phyloP scores from a whole-genome alignment of 2,797 vertebrate genomes.

The Heliangelus exortis region DNA sequence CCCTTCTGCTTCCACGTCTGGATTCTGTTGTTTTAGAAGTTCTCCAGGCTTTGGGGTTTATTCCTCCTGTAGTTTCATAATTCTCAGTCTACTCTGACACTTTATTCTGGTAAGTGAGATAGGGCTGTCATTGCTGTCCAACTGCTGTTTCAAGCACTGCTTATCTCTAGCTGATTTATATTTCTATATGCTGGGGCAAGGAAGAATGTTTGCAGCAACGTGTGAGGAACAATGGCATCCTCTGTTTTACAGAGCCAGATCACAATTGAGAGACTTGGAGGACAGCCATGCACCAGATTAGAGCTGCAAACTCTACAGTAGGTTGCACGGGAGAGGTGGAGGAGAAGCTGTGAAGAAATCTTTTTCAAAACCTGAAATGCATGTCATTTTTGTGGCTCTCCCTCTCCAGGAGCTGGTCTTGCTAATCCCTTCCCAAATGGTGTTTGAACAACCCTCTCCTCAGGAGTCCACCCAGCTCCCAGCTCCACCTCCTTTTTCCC shows the following conservation, averaged over 20 bases:
- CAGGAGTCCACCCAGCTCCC: conserved; percentile 31
- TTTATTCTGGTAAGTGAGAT: background rate
- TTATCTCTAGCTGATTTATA: background rate
- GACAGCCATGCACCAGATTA: conserved; percentile 50
- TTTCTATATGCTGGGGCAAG: background rate
- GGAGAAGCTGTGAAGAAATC: conserved; percentile 24
- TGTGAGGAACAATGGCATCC: conserved; percentile 30
- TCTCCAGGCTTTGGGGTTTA: background rate
- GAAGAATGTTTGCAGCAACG: background rate
- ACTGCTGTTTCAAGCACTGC: background rate
- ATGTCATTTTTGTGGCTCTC: conserved; percentile 37
- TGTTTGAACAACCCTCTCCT: conserved; percentile 27
- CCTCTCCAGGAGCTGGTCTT: conserved; percentile 8
- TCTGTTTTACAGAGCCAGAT: conserved; percentile 17
- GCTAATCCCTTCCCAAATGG: conserved; percentile 54
- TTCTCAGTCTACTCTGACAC: background rate
- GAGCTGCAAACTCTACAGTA: background rate
- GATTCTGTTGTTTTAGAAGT: background rate
- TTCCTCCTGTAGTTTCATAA: background rate
- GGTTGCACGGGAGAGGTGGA: background rate
- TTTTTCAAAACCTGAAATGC: conserved; percentile 30
- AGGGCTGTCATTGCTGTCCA: background rate
- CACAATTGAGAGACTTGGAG: conserved; percentile 55
- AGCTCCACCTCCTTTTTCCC: conserved; percentile 43
- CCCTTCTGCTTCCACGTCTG: background rate